Conservation (phyloP, 1,140 invertebrate genomes). For the Drosophila takahashii region DNA sequence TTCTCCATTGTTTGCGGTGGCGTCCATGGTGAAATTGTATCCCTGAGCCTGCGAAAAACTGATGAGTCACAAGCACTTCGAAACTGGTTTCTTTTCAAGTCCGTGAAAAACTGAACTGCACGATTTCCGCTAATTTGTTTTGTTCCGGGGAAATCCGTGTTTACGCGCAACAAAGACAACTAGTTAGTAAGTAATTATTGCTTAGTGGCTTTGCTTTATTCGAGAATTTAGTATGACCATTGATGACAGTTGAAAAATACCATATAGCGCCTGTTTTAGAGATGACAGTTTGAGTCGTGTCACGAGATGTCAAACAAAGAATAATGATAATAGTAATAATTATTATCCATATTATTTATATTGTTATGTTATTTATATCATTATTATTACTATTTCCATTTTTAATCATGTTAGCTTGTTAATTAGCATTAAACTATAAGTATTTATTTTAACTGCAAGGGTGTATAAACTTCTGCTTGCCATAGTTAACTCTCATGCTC, state of each 20-base stretch:
- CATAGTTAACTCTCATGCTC: too few relatives aligned
- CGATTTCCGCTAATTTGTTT: conserved; percentile 14
- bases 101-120: conserved; percentile 1
- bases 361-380: too few relatives aligned
- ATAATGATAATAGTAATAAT: too few relatives aligned
- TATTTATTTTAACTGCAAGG: too few relatives aligned
- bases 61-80: conserved; percentile 64
- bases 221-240: conserved; percentile 1
- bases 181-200: conserved; percentile 25
- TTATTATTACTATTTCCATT: too few relatives aligned
- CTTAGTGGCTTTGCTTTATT: conserved; percentile 15
- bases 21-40: conserved; percentile 65
- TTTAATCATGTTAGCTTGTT: too few relatives aligned
- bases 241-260: neutral
- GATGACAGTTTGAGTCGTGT: neutral
- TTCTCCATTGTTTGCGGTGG: conserved; percentile 41
- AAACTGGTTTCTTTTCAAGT: conserved; percentile 38
- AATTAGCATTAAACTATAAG: too few relatives aligned
- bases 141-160: conserved; percentile 1
- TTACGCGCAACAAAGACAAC: conserved; percentile 49
- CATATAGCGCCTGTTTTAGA: neutral
- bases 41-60: conserved; percentile 45
- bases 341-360: too few relatives aligned
- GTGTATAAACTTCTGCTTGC: too few relatives aligned
- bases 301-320: neutral